These are phyloP conservation scores for Eupleurogrammus muticus DNA, from an alignment of 2,797 vertebrate species.

Conservation along the genomic window DNA sequence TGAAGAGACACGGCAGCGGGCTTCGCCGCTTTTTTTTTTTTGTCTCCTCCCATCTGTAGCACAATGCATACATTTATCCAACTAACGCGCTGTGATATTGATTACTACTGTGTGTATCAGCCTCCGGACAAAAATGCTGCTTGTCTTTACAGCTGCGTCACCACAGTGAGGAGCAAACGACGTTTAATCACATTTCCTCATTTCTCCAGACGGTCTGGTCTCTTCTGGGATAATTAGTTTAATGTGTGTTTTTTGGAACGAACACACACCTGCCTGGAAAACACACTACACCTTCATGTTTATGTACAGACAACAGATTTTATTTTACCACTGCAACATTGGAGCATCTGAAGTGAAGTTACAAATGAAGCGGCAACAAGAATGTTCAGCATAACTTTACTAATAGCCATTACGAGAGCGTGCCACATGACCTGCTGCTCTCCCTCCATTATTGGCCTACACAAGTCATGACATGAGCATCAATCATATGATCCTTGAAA, in stretches of 20 bases:
- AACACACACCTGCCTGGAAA: neutral
- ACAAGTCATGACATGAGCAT: constrained; percentile 13
- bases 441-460: constrained; percentile 7
- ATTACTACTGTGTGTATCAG: neutral
- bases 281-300: too few species aligned
- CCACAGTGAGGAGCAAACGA: neutral
- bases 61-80: constrained; percentile 5
- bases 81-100: neutral
- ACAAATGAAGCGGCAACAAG: neutral
- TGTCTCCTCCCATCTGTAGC: too few species aligned
- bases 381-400: constrained; percentile 11
- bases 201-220: constrained; percentile 5
- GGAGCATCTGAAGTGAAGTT: neutral
- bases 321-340: neutral
- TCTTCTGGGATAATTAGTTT: constrained; percentile 43
- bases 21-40: neutral
- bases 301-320: neutral
- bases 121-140: constrained; percentile 5
- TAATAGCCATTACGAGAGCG: constrained; percentile 15
- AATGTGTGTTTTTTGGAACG: constrained; percentile 19
- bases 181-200: constrained; percentile 35
- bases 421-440: constrained; percentile 18
- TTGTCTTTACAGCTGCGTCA: constrained; percentile 11
- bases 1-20: neutral
- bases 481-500: constrained; percentile 36